A percentile compares a stretch with the other conserved stretches of the same genome.
phyloP scores from a whole-genome alignment of 2,797 vertebrate species.

The Tapirus indicus region DNA sequence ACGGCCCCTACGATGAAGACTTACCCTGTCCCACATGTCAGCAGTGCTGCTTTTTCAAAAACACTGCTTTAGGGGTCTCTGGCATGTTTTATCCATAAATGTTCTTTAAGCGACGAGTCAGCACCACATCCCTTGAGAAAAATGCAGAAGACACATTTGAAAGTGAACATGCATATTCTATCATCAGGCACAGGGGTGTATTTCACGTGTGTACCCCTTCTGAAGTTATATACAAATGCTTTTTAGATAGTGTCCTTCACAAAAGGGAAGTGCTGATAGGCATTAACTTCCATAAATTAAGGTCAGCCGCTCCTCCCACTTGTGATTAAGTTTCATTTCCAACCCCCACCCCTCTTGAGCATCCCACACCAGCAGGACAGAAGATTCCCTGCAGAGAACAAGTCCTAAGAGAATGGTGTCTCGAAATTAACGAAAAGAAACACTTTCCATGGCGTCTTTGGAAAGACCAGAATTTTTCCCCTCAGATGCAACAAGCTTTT shows the following conservation, averaged over 20 bases:
- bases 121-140: background rate
- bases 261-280: background rate
- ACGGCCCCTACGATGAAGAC: background rate
- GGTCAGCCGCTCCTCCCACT: background rate
- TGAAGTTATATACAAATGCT: background rate
- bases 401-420: background rate
- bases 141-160: background rate
- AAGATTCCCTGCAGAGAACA: background rate
- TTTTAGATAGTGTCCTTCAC: background rate
- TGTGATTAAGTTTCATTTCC: background rate
- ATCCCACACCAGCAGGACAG: background rate
- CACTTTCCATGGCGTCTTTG: background rate
- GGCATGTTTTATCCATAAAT: background rate
- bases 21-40: background rate
- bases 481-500: background rate
- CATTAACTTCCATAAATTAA: background rate
- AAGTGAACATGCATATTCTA: background rate
- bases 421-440: background rate
- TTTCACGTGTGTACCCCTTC: background rate
- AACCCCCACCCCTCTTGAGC: background rate
- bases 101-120: background rate
- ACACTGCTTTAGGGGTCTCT: background rate
- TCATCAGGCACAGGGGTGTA: background rate
- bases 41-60: background rate
- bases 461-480: slow-evolving; percentile 7